Percentiles rank a stretch among this genome's conserved stretches.
These are phyloP conservation scores for Mus pahari DNA, from an alignment of 2,113 vertebrate species.

Conservation along the genomic window DNA sequence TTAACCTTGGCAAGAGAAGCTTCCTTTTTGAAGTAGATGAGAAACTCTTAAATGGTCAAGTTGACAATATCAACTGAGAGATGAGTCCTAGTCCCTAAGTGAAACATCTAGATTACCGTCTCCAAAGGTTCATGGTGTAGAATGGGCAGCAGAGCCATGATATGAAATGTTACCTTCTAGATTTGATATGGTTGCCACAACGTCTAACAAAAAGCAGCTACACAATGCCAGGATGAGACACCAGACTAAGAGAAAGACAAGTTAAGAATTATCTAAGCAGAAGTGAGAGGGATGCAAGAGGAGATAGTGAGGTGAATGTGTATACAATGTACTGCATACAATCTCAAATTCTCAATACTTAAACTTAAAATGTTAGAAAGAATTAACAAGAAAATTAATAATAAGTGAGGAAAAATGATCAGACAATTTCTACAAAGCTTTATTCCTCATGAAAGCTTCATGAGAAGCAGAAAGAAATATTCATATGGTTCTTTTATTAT, in stretches of 20 bases:
- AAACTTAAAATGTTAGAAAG: neutral
- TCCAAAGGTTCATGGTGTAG: neutral
- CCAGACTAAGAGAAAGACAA: neutral
- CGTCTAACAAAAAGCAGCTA: neutral
- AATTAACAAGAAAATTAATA: neutral
- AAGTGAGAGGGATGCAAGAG: too few relatives aligned
- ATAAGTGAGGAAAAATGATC: neutral
- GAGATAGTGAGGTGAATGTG: too few relatives aligned
- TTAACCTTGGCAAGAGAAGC: neutral
- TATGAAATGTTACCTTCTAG: neutral
- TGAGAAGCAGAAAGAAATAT: neutral
- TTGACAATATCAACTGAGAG: neutral
- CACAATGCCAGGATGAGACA: too few relatives aligned
- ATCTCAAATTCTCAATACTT: neutral
- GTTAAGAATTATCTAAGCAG: neutral
- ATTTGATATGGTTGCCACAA: too few relatives aligned
- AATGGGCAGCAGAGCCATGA: neutral
- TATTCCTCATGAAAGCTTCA: neutral
- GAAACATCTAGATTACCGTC: neutral
- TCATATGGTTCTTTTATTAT: neutral
- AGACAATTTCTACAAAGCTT: neutral
- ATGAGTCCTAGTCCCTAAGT: neutral
- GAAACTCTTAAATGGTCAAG: neutral
- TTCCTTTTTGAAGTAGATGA: neutral
- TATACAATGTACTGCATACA: neutral